A percentile compares a stretch with the other conserved stretches of the same genome.
Conservation (phyloP, 2,888 invertebrate genomes). For the Sinodicranocentrus sp. region DNA sequence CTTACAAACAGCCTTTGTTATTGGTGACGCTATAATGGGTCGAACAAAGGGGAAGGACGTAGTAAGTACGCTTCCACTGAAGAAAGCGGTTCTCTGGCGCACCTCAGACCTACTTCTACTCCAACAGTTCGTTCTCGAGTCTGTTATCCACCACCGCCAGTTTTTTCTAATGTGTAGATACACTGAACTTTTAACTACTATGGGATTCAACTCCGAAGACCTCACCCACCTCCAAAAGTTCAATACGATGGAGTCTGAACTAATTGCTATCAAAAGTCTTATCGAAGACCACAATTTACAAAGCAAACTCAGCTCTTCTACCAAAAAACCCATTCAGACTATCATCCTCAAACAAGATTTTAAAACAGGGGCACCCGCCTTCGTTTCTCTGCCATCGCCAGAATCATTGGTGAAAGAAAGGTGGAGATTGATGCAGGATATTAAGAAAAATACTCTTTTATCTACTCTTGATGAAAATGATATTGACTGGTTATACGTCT, state of each 20-base stretch:
- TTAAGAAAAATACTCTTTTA: conserved; percentile 13
- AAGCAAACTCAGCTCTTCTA: background rate
- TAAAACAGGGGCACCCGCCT: background rate
- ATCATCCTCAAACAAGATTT: background rate
- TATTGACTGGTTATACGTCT: conserved; percentile 46
- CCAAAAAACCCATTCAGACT: conserved; percentile 13
- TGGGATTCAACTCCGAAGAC: conserved; percentile 43
- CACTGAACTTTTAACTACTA: conserved; percentile 29
- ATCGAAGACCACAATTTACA: conserved; percentile 23
- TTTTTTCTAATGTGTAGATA: conserved; percentile 44
- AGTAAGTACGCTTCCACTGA: background rate
- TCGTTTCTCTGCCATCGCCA: conserved; percentile 2
- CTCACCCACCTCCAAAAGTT: background rate
- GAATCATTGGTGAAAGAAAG: conserved; percentile 30
- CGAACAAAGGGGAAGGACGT: background rate
- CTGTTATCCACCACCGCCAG: conserved; percentile 7
- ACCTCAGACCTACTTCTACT: conserved; percentile 21
- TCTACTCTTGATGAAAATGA: conserved; percentile 23
- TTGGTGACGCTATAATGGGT: background rate
- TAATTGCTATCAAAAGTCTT: background rate
- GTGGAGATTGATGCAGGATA: conserved; percentile 26
- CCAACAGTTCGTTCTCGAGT: conserved; percentile 27
- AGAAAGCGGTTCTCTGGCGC: conserved; percentile 11
- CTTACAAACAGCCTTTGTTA: background rate
- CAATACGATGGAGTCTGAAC: conserved; percentile 15